Conservation (phyloP, 2,888 invertebrate genomes). For the Cerastis rubricosa region DNA sequence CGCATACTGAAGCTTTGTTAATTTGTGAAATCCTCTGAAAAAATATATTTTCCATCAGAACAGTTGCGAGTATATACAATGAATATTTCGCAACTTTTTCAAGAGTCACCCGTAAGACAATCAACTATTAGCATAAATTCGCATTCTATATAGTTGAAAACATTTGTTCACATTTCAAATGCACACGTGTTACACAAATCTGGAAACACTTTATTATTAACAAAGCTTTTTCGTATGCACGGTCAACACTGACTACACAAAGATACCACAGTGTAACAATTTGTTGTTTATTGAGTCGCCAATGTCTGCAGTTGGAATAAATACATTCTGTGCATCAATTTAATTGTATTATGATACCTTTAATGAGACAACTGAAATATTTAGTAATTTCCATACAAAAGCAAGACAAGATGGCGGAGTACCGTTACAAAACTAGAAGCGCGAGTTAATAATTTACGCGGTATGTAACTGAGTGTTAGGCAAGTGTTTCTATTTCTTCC, state of each 20-base stretch:
- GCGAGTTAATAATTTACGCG: slow-evolving; percentile 67
- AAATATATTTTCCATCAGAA: slow-evolving; percentile 12
- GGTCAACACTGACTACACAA: slow-evolving; percentile 52
- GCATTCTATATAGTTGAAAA: slow-evolving; percentile 71
- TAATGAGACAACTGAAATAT: slow-evolving; percentile 55
- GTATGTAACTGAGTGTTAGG: slow-evolving; percentile 75
- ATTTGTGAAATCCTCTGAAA: slow-evolving; percentile 15
- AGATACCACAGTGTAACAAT: slow-evolving; percentile 49
- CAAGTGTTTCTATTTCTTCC: slow-evolving; percentile 91
- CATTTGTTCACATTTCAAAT: slow-evolving; percentile 60
- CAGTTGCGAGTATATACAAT: slow-evolving; percentile 12
- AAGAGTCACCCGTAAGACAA: slow-evolving; percentile 68
- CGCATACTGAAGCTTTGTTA: slow-evolving; percentile 48
- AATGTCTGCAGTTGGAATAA: slow-evolving; percentile 44
- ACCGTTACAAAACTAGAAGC: slow-evolving; percentile 67
- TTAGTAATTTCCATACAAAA: slow-evolving; percentile 67
- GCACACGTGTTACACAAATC: slow-evolving; percentile 48
- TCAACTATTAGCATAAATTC: slow-evolving; percentile 74
- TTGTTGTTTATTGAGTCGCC: slow-evolving; percentile 48
- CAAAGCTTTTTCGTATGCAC: slow-evolving; percentile 68
- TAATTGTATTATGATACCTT: slow-evolving; percentile 54
- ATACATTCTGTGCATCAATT: slow-evolving; percentile 59
- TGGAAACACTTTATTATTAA: slow-evolving; percentile 52
- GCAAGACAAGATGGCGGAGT: slow-evolving; percentile 72
- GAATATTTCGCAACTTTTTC: slow-evolving; percentile 52